These are phyloP conservation scores for Rhodinocichla rosea DNA, from an alignment of 2,113 vertebrate species.

Conservation along the genomic window DNA sequence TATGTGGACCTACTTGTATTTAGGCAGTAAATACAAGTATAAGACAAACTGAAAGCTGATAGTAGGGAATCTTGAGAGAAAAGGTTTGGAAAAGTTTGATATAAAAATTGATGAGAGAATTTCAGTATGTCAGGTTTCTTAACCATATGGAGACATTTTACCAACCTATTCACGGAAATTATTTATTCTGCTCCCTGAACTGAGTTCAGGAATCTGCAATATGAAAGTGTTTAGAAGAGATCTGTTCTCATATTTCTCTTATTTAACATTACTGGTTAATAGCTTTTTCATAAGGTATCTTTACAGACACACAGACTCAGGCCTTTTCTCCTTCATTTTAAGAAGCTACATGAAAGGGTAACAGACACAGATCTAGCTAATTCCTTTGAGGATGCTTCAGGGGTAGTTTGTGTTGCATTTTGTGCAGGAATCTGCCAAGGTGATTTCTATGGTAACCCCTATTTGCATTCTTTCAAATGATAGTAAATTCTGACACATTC, in stretches of 20 bases:
- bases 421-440: conserved; percentile 61
- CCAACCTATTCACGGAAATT: not conserved
- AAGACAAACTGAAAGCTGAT: not conserved
- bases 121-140: not conserved
- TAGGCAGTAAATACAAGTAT: too few species aligned
- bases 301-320: not conserved
- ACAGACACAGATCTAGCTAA: not conserved
- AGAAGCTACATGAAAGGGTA: conserved; percentile 6
- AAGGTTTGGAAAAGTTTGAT: not conserved
- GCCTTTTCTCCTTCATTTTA: not conserved
- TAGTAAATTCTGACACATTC: conserved; percentile 70
- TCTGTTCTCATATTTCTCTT: not conserved
- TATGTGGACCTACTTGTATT: not conserved
- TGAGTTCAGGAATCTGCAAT: not conserved
- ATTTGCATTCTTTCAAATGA: conserved; percentile 71
- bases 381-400: conserved; percentile 34
- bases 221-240: not conserved
- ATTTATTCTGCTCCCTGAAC: not conserved
- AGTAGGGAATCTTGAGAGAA: not conserved
- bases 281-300: not conserved
- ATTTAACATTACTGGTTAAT: not conserved
- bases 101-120: not conserved
- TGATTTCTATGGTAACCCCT: conserved; percentile 73
- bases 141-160: not conserved
- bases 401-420: conserved; percentile 47